phyloP scores from a whole-genome alignment of 2,888 invertebrate species.

The Hoplodrina ambigua region DNA sequence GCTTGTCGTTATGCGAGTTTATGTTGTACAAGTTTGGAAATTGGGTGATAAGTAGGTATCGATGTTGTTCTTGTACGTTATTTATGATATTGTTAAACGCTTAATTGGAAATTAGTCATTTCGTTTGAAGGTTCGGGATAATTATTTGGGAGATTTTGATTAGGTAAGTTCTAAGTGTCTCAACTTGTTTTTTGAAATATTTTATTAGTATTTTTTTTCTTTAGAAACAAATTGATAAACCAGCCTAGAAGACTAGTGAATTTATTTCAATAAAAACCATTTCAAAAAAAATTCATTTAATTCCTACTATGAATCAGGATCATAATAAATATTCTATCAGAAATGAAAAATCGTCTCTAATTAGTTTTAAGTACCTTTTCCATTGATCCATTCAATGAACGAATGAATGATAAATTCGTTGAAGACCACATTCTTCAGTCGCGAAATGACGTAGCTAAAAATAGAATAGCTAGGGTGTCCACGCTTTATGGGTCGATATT shows the following conservation, averaged over 20 bases:
- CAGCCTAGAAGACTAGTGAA: not conserved
- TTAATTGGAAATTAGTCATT: slow-evolving; percentile 10
- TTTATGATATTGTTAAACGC: slow-evolving; percentile 28
- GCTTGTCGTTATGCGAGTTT: slow-evolving; percentile 75
- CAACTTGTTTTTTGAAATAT: not conserved
- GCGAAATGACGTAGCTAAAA: slow-evolving; percentile 76
- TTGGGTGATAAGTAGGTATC: slow-evolving; percentile 72
- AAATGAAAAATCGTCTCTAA: slow-evolving; percentile 49
- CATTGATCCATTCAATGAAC: slow-evolving; percentile 37
- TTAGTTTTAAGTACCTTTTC: slow-evolving; percentile 48
- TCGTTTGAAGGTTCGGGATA: slow-evolving; percentile 23
- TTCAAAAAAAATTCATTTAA: not conserved
- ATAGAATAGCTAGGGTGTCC: slow-evolving; percentile 73
- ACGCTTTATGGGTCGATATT: slow-evolving; percentile 73
- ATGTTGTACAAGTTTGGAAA: slow-evolving; percentile 77
- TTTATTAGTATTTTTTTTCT: not conserved
- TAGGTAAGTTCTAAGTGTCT: not conserved
- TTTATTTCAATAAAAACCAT: not conserved
- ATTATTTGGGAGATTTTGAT: not conserved
- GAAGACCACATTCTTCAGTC: slow-evolving; percentile 67
- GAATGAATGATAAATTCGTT: slow-evolving; percentile 64
- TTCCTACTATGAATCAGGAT: not conserved
- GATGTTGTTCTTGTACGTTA: slow-evolving; percentile 41
- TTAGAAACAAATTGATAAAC: not conserved
- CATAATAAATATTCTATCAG: not conserved